Percentiles rank a stretch among this genome's conserved stretches.
Conservation (phyloP, 2,888 invertebrate species). For the Neoaliturus tenellus region DNA sequence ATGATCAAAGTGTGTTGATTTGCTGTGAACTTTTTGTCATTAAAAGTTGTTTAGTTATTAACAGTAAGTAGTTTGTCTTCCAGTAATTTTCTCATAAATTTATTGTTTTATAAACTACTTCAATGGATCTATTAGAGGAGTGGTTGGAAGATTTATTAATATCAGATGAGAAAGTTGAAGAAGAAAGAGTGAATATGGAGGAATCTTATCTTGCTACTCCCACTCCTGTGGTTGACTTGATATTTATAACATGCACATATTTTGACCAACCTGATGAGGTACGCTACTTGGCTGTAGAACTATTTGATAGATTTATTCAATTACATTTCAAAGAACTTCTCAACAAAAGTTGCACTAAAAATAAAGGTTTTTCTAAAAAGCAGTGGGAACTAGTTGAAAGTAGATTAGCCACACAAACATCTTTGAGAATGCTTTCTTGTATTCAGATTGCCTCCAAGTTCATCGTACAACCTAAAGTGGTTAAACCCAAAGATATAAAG, state of each 20-base stretch:
- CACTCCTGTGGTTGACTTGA: slow-evolving; percentile 17
- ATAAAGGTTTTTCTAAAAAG: background rate
- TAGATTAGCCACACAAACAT: background rate
- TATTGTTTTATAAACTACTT: background rate
- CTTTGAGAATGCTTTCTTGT: slow-evolving; percentile 20
- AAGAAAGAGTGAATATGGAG: background rate
- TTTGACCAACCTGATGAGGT: slow-evolving; percentile 1
- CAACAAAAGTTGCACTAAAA: background rate
- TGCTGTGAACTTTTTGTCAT: too few species aligned
- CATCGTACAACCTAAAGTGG: background rate
- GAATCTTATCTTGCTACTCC: background rate
- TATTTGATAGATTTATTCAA: slow-evolving; percentile 1
- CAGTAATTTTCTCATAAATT: too few species aligned
- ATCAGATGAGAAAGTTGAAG: background rate
- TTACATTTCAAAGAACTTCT: background rate
- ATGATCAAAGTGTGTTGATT: too few species aligned
- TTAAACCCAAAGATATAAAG: slow-evolving; percentile 9
- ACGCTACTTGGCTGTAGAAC: slow-evolving; percentile 4
- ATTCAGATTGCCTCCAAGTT: slow-evolving; percentile 17
- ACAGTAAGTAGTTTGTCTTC: too few species aligned
- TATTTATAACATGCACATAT: background rate
- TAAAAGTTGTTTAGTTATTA: too few species aligned
- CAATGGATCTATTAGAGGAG: background rate
- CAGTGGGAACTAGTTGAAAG: background rate
- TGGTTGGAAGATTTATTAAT: background rate